Evolutionary conservation across 2,888 invertebrate genomes (phyloP), one percentile per base, ranked within the genome.

Genomic region (Agriopis marginaria): DNA sequence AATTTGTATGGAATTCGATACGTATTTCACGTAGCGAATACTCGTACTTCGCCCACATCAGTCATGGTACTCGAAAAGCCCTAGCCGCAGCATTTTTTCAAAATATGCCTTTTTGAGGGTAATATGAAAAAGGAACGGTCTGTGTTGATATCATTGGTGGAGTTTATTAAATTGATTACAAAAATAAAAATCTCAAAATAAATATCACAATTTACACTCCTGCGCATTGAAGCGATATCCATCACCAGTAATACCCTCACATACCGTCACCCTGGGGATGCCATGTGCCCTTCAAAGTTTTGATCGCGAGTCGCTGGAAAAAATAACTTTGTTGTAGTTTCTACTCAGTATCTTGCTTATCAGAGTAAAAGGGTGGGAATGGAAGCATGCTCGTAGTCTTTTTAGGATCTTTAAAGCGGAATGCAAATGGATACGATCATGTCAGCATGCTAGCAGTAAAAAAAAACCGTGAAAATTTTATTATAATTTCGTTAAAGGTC

Each of bases 271-370:
- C 55, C 51, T 47, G 47, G 60, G 56, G 47, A 42, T 66, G 58
- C 58, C 63, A 50, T 32, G 70, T 42, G 56, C 58, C 47, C 55
- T 6, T 62, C 81, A 89, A 72, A 89, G 83, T 82, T 89, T 89
- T 59, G 89, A 83, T 50, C 83, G 84, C 50, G 68, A 60, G 42
- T 84, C 83, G 59, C 88, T 89, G 89, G 87, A 64, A 80, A 81
- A 44, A 79, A 73, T 70, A 63, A 9, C 56, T 42, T 63, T 68
- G 42, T 47, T 73, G 55, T 6, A 50, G 12, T 53, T 47, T 32
- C 45, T 49, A n/a, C 9, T 42, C 10, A 50, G 11, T 14, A 17
- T 56, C 7, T 42, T 39, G 23, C 23, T 14, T 47, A 1, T 0
- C 5, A 10, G 12, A 50, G 51, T 23, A 32, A 32, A 32, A 32